Evolutionary conservation across 2,113 vertebrate genomes (phyloP), one percentile per base, ranked within the genome.

Genomic region (Semicossyphus pulcher): DNA sequence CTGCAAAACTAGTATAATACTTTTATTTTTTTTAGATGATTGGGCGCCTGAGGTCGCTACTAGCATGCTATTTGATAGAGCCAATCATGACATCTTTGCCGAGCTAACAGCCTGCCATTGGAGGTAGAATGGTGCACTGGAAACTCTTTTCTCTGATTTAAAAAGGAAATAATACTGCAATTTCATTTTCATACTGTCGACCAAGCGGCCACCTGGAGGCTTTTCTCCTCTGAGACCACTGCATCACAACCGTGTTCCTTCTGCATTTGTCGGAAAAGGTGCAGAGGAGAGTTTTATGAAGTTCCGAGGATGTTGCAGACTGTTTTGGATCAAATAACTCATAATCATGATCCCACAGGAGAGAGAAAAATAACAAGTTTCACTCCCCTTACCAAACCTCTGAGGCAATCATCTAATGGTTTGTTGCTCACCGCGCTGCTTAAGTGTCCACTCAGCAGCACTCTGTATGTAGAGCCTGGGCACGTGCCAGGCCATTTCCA

Each of bases 371-470:
- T 69, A 67, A 74, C 52, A 75, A 78, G 78, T 83, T 48, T 64
- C 39, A n/a, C 52, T 68, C 68, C 45, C 48, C 34, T 67, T 47
- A 69, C 80, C 77, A 83, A 84, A 78, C 70, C 68, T 84, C 62
- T 48, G 56, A 81, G 79, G 76, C 78, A 92, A 92, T 92, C 73
- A 81, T 87, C 88, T 91, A 91, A 92, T 92, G 87, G 86, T 74
- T 28, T 37, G 68, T 29, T n/a, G 48, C 69, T 84, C 69, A 44
- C 64, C n/a, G 8, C 71, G 12, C 66, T 26, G 61, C 68, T 37
- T 60, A 89, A 91, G 49, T 71, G 86, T 88, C 88, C 48, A 83
- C 84, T 92, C 90, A 92, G 90, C 89, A 89, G 64, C 76, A 53
- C 64, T 67, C 66, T 59, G 54, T 65, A 70, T 65, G 73, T 62